phyloP scores from a whole-genome alignment of 35 echinoderm and acorn worm genomes.

The Lytechinus pictus region DNA sequence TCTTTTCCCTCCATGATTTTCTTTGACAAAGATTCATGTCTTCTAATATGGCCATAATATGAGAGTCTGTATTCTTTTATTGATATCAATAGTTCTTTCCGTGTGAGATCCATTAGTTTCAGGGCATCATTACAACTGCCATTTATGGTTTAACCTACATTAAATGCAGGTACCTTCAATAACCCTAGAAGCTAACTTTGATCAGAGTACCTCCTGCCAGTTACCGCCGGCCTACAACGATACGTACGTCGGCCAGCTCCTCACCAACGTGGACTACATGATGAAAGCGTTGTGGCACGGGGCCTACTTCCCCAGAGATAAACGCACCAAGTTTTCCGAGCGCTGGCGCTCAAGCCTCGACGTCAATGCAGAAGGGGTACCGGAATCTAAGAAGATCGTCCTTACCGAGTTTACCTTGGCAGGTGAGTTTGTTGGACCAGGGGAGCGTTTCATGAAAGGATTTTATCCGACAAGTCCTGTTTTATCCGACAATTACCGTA shows the following conservation, averaged over 20 bases:
- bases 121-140: no score
- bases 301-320: conserved; percentile 89
- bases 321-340: conserved; percentile 87
- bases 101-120: no score
- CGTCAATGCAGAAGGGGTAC: conserved; percentile 76
- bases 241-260: conserved; percentile 79
- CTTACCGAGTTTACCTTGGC: conserved; percentile 86
- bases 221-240: conserved; percentile 92
- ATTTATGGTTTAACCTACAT: no score
- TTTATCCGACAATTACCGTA: no score
- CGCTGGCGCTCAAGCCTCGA: conserved; percentile 95
- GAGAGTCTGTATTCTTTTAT: no score
- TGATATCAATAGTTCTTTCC: no score
- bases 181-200: conserved; percentile 81
- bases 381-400: conserved; percentile 91
- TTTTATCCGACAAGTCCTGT: no score
- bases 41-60: no score
- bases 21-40: no score
- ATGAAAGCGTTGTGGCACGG: conserved; percentile 97
- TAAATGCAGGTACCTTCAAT: conserved; percentile 56
- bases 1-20: no score
- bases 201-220: conserved; percentile 82
- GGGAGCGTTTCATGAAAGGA: no score
- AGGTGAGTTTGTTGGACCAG: conserved; percentile 53
- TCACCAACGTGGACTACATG: conserved; percentile 95